Conservation (phyloP, 2,113 vertebrate genomes). For the human (Homo sapiens) region DNA sequence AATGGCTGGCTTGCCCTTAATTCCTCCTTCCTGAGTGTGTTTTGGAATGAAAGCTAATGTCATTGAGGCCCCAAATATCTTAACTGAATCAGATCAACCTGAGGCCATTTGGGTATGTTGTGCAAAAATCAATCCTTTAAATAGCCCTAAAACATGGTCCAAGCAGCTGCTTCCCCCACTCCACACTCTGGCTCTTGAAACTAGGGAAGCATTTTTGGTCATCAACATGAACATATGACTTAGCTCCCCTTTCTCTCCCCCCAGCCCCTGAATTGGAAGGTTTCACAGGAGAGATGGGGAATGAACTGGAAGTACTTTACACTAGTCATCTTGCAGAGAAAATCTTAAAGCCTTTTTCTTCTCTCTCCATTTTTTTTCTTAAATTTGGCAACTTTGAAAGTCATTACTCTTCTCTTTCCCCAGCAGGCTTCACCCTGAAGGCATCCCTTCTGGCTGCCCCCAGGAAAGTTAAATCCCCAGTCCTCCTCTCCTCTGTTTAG, state of each 20-base stretch:
- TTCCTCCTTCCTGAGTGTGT: background rate
- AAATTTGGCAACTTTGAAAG: background rate
- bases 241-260: background rate
- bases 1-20: background rate
- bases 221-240: background rate
- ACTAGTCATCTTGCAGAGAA: background rate
- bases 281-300: background rate
- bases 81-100: background rate
- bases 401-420: background rate
- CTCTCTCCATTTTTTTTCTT: background rate
- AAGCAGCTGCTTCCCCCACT: background rate
- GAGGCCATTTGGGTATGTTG: background rate
- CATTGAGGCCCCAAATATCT: background rate
- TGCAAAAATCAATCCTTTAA: conserved; percentile 13
- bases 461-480: background rate
- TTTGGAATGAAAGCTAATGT: background rate
- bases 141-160: background rate
- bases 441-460: background rate
- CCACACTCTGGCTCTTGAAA: background rate
- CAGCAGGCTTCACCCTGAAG: background rate
- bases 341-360: background rate
- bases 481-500: background rate
- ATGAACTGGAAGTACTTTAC: background rate
- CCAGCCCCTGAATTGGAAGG: background rate
- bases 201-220: background rate